phyloP scores from a whole-genome alignment of 2,888 invertebrate genomes.

The Drosophila leonis region DNA sequence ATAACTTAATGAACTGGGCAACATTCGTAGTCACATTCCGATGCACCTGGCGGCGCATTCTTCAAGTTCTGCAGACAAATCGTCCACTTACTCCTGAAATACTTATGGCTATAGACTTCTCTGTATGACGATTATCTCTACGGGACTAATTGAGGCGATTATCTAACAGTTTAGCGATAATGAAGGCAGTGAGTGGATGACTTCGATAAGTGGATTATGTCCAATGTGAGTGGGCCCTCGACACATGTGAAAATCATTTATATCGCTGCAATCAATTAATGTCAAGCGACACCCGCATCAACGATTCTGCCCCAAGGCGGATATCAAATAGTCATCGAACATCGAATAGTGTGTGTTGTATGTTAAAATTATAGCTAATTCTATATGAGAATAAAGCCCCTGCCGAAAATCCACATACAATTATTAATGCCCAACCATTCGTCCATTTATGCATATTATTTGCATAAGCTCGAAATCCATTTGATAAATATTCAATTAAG shows the following conservation, averaged over 20 bases:
- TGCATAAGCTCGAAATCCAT: conserved; percentile 64
- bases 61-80: conserved; percentile 54
- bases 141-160: conserved; percentile 68
- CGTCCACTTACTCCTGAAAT: conserved; percentile 35
- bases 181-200: conserved; percentile 30
- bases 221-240: conserved; percentile 29
- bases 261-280: conserved; percentile 45
- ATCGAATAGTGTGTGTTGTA: conserved; percentile 2
- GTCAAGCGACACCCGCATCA: conserved; percentile 48
- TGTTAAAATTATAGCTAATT: conserved; percentile 14
- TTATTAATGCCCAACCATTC: conserved; percentile 54
- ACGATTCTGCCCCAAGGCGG: background rate
- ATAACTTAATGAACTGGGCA: conserved; percentile 49
- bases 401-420: conserved; percentile 32
- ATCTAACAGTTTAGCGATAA: conserved; percentile 58
- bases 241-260: conserved; percentile 26
- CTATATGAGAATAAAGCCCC: conserved; percentile 5
- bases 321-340: conserved; percentile 26
- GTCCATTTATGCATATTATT: conserved; percentile 62
- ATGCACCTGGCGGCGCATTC: conserved; percentile 46
- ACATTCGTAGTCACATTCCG: conserved; percentile 35
- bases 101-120: conserved; percentile 26
- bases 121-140: conserved; percentile 64
- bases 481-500: conserved; percentile 78
- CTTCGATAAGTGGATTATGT: conserved; percentile 41